Evolutionary conservation across 1,140 invertebrate species (phyloP).

Genomic region (Musca vetustissima): DNA sequence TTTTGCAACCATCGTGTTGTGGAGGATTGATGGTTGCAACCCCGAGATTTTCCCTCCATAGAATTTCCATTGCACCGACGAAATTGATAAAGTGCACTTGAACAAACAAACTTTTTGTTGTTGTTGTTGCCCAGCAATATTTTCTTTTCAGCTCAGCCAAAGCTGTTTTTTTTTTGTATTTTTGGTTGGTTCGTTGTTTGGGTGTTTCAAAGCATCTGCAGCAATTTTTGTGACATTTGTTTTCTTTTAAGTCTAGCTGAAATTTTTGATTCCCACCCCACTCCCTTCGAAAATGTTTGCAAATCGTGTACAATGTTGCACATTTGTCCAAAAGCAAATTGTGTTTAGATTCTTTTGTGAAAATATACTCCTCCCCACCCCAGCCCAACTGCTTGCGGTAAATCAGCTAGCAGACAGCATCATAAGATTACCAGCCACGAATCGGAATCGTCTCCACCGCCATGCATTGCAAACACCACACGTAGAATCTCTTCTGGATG

Average conservation of each 20-base stretch:
- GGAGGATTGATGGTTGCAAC: too few species aligned
- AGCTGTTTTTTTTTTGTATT: not conserved
- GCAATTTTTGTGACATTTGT: slow-evolving; percentile 6
- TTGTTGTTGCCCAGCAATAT: slow-evolving; percentile 13
- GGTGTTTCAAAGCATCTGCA: not conserved
- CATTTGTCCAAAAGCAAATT: slow-evolving; percentile 15
- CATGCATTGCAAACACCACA: too few species aligned
- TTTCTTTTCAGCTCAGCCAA: slow-evolving; percentile 18
- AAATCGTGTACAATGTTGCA: slow-evolving; percentile 5
- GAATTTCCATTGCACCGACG: slow-evolving; percentile 33
- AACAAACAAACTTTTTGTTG: slow-evolving; percentile 35
- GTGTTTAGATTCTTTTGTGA: slow-evolving; percentile 14
- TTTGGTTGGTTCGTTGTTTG: not conserved
- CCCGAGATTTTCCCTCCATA: too few species aligned
- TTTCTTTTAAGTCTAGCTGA: slow-evolving; percentile 3
- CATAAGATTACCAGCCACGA: too few species aligned
- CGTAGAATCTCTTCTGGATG: too few species aligned
- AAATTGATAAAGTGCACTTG: slow-evolving; percentile 57
- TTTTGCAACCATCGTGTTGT: too few species aligned
- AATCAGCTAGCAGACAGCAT: too few species aligned
- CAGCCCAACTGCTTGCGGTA: too few species aligned
- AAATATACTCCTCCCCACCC: too few species aligned
- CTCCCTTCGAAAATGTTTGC: slow-evolving; percentile 1
- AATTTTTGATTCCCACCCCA: too few species aligned
- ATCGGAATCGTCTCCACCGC: too few species aligned